phyloP scores from a whole-genome alignment of 2,797 vertebrate species.

The Chiroxiphia lanceolata region DNA sequence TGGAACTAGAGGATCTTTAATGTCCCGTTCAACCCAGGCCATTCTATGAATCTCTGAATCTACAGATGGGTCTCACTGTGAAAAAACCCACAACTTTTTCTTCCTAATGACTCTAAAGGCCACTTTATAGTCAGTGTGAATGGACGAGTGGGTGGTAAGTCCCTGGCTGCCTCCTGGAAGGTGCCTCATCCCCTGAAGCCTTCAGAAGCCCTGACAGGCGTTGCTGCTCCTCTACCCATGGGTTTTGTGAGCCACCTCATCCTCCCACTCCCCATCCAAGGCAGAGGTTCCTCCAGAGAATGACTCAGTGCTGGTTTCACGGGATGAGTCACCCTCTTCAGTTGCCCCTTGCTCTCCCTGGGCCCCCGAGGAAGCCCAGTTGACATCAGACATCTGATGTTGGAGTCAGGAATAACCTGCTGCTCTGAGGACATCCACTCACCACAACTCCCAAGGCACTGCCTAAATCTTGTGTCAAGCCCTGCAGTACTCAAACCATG shows the following conservation, averaged over 20 bases:
- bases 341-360: not conserved
- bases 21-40: not conserved
- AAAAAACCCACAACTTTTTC: not conserved
- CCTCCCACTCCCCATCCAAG: not conserved
- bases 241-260: not conserved
- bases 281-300: not conserved
- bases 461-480: not conserved
- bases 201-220: fast-evolving
- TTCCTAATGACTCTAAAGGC: not conserved
- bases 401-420: not conserved
- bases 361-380: not conserved
- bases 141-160: not conserved
- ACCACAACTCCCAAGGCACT: not conserved
- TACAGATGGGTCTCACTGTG: not conserved
- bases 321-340: not conserved
- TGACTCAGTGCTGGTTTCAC: not conserved
- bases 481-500: not conserved
- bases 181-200: not conserved
- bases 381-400: not conserved
- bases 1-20: not conserved
- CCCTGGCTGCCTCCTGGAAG: not conserved
- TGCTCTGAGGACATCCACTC: fast-evolving
- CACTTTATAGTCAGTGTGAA: too few species aligned
- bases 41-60: not conserved
- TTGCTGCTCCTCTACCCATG: not conserved